phyloP scores from a whole-genome alignment of 2,797 vertebrate species.

The Parotocinclus haroldoi region DNA sequence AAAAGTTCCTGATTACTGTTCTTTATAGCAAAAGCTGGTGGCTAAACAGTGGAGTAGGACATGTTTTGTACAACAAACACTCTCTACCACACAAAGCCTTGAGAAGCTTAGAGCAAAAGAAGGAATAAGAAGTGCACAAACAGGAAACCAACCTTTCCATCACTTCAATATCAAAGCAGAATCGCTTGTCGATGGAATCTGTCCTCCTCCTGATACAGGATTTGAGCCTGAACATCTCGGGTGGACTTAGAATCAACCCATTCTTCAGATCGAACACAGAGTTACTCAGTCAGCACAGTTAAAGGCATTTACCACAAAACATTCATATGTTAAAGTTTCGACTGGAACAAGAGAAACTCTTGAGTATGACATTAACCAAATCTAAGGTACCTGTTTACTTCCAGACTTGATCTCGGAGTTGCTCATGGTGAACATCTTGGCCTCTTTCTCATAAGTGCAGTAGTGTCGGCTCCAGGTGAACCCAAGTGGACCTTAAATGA shows the following conservation, averaged over 20 bases:
- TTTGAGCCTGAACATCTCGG: conserved; percentile 90
- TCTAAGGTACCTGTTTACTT: conserved; percentile 81
- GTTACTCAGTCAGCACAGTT: background rate
- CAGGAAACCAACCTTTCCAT: conserved; percentile 83
- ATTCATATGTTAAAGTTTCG: too few species aligned
- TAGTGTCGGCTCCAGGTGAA: conserved; percentile 96
- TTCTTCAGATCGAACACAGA: conserved; percentile 70
- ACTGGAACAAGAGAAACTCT: background rate
- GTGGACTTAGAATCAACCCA: conserved; percentile 79
- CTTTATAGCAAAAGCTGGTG: too few species aligned
- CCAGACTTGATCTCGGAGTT: conserved; percentile 86
- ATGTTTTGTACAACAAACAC: too few species aligned
- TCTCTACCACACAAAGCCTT: background rate
- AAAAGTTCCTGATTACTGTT: too few species aligned
- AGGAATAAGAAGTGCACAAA: conserved; percentile 7
- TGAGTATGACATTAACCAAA: background rate
- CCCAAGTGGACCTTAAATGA: conserved; percentile 77
- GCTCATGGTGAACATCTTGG: conserved; percentile 94
- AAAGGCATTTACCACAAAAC: too few species aligned
- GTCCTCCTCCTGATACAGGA: conserved; percentile 95
- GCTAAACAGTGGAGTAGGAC: too few species aligned
- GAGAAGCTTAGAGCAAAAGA: conserved; percentile 1
- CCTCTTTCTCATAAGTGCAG: conserved; percentile 92
- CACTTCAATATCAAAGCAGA: conserved; percentile 98
- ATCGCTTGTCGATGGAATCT: conserved; percentile 96